Evolutionary conservation across 2,797 vertebrate species (phyloP).

Genomic region (Mycteria americana): DNA sequence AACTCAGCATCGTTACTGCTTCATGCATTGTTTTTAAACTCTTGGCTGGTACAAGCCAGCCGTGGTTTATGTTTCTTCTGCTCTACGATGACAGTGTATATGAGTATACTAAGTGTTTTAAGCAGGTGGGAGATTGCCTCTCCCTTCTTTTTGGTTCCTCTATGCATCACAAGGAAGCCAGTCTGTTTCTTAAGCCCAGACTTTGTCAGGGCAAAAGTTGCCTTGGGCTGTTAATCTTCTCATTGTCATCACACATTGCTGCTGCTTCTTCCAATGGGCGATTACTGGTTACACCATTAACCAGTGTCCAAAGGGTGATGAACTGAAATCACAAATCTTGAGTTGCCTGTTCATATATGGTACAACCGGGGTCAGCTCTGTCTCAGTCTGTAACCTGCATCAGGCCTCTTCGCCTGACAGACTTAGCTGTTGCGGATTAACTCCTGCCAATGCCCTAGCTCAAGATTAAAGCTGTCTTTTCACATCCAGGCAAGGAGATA

Average conservation of each 20-base stretch:
- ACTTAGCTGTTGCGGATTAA: accelerated
- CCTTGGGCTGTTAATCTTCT: not conserved
- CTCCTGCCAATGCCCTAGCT: not conserved
- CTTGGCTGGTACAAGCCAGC: not conserved
- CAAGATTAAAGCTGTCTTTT: not conserved
- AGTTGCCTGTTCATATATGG: accelerated
- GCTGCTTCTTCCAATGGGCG: not conserved
- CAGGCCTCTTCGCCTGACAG: not conserved
- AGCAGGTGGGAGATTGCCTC: not conserved
- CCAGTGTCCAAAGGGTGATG: not conserved
- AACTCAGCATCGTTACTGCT: not conserved
- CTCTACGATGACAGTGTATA: not conserved
- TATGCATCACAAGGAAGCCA: not conserved
- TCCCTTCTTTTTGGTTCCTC: not conserved
- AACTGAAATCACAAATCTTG: accelerated
- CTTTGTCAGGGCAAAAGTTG: not conserved
- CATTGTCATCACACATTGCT: not conserved
- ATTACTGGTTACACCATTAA: not conserved
- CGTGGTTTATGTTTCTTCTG: not conserved
- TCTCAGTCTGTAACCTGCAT: too few relatives aligned
- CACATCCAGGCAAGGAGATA: accelerated
- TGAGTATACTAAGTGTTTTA: not conserved
- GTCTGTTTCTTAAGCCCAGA: not conserved
- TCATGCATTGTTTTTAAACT: accelerated
- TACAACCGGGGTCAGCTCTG: accelerated